These are phyloP conservation scores for Pterobdella sp. DNA, from an alignment of 2,888 invertebrate genomes.

Conservation along the genomic window DNA sequence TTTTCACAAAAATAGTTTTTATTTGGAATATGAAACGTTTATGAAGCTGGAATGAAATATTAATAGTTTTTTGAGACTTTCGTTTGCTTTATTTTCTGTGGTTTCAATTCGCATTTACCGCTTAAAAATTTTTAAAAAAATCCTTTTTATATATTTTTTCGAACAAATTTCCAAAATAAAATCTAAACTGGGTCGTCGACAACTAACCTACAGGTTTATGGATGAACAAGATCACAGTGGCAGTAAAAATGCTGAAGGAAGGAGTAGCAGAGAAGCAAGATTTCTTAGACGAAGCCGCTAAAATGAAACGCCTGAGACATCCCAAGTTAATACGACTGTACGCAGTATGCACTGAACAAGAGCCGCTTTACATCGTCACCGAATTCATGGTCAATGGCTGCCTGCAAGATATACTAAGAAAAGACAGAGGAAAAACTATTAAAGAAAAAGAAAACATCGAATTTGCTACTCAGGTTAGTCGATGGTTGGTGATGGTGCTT, in stretches of 20 bases:
- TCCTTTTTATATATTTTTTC: no score
- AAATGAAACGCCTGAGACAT: constrained; percentile 97
- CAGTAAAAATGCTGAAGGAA: constrained; percentile 87
- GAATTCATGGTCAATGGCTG: constrained; percentile 95
- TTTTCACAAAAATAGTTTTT: no score
- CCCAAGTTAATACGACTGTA: constrained; percentile 83
- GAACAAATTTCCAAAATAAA: no score
- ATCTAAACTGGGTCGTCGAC: no score
- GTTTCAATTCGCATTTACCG: neutral
- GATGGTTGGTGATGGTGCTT: neutral
- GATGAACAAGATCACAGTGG: constrained; percentile 84
- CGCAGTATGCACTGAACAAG: constrained; percentile 84
- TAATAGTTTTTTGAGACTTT: constrained; percentile 5
- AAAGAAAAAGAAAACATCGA: constrained; percentile 87
- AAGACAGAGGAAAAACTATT: constrained; percentile 70
- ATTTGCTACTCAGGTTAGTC: constrained; percentile 73
- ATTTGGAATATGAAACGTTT: neutral
- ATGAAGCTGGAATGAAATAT: neutral
- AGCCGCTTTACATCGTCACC: constrained; percentile 82
- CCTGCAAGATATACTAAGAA: constrained; percentile 79
- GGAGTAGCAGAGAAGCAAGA: constrained; percentile 95
- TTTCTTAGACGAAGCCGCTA: constrained; percentile 91
- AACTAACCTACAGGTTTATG: constrained; percentile 36
- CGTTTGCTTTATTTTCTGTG: neutral
- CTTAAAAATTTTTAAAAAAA: neutral